phyloP scores from a whole-genome alignment of 2,113 vertebrate species.

The Xiphias gladius region DNA sequence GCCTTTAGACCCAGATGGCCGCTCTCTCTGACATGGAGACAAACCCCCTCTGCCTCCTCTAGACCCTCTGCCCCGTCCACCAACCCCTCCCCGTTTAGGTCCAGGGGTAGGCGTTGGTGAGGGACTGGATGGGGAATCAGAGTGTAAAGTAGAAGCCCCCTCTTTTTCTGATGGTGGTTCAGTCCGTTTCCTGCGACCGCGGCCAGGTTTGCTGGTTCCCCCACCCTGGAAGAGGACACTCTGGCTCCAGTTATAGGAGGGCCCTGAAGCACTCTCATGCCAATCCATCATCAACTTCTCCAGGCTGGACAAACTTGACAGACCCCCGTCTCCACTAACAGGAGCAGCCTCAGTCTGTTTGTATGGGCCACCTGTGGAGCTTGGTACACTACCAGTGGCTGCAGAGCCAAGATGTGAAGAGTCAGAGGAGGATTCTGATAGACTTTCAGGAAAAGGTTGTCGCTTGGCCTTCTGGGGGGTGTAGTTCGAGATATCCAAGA shows the following conservation, averaged over 20 bases:
- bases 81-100: conserved; percentile 89
- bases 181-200: conserved; percentile 94
- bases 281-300: conserved; percentile 99
- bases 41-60: conserved; percentile 87
- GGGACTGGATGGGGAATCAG: conserved; percentile 91
- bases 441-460: conserved; percentile 91
- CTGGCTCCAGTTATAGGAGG: conserved; percentile 99
- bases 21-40: conserved; percentile 92
- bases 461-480: conserved; percentile 98
- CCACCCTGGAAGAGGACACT: conserved; percentile 96
- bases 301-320: conserved; percentile 96
- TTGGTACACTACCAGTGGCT: conserved; percentile 67
- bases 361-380: conserved; percentile 78
- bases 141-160: conserved; percentile 85
- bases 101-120: conserved; percentile 88
- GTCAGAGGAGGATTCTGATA: conserved; percentile 96
- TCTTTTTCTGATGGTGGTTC: conserved; percentile 90
- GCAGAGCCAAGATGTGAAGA: conserved; percentile 93
- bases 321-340: conserved; percentile 87
- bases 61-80: conserved; percentile 90
- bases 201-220: conserved; percentile 88
- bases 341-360: conserved; percentile 87
- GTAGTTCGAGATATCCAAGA: conserved; percentile 99
- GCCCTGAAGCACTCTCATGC: conserved; percentile 94
- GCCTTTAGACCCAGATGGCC: conserved; percentile 87